Evolutionary conservation across 2,113 vertebrate genomes (phyloP).

Genomic region (Cyanoramphus novaezelandiae): DNA sequence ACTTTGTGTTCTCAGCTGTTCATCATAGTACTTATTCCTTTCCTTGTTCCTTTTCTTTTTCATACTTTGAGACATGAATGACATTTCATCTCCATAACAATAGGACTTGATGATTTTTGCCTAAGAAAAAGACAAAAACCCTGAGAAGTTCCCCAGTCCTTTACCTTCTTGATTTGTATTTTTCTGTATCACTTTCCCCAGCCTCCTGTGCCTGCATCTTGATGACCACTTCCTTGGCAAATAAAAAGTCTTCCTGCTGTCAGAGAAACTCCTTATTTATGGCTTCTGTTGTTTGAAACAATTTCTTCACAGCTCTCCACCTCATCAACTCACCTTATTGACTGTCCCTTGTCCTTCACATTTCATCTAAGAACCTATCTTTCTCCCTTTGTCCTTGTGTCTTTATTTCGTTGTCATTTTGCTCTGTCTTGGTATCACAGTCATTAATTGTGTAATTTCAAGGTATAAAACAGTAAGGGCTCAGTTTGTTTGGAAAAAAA

Average conservation of each 20-base stretch:
- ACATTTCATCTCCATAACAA: neutral
- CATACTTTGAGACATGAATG: neutral
- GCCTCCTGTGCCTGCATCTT: neutral
- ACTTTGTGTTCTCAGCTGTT: neutral
- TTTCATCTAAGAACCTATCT: neutral
- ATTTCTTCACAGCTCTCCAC: neutral
- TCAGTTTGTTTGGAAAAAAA: neutral
- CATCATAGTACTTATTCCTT: neutral
- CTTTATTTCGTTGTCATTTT: neutral
- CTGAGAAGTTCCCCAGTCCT: neutral
- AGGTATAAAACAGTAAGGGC: neutral
- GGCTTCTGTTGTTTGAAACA: neutral
- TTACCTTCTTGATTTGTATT: accelerated
- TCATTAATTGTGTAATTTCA: neutral
- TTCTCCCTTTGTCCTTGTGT: neutral
- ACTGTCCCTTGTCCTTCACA: neutral
- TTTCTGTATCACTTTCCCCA: neutral
- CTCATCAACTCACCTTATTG: neutral
- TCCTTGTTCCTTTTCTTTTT: neutral
- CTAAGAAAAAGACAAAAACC: neutral
- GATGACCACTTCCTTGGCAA: neutral
- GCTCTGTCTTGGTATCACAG: neutral
- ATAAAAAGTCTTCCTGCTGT: neutral
- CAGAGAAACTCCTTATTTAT: neutral
- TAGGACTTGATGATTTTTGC: neutral